Conservation (phyloP, 2,113 vertebrate genomes). For the Microcebus griseorufus region DNA sequence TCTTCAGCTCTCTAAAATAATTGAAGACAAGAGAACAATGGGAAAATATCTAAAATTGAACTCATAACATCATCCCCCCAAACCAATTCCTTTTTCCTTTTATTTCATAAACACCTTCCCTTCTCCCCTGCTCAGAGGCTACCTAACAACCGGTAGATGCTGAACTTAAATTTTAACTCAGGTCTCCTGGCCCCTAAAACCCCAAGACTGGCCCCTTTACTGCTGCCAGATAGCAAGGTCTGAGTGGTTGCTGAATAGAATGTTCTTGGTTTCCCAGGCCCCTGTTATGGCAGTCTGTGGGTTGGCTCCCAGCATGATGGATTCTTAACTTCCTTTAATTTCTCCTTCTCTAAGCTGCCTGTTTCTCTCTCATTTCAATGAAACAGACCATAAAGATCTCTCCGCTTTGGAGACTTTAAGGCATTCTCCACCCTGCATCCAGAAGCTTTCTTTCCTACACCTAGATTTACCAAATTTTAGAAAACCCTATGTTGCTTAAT, state of each 20-base stretch:
- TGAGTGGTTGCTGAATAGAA: background rate
- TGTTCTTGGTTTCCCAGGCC: background rate
- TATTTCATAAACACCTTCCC: background rate
- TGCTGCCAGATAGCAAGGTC: background rate
- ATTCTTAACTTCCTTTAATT: background rate
- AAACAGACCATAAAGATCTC: background rate
- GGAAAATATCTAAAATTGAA: background rate
- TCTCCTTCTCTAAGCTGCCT: background rate
- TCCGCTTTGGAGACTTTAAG: background rate
- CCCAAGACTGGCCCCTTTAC: background rate
- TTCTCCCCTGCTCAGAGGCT: background rate
- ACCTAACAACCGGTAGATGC: background rate
- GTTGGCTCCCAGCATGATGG: background rate
- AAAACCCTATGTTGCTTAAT: slow-evolving; percentile 32
- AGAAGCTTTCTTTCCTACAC: slow-evolving; percentile 19
- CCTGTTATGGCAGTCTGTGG: background rate
- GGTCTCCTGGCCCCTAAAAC: background rate
- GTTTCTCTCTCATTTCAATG: background rate
- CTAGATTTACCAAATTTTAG: background rate
- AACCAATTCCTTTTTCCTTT: background rate
- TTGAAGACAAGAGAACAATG: background rate
- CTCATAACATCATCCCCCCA: background rate
- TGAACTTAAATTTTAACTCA: background rate
- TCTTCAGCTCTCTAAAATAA: slow-evolving; percentile 31
- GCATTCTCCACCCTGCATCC: background rate